A percentile compares a stretch with the other conserved stretches of the same genome.
Evolutionary conservation across 2,888 invertebrate species (phyloP).

Genomic region (Nomada lathburiana): DNA sequence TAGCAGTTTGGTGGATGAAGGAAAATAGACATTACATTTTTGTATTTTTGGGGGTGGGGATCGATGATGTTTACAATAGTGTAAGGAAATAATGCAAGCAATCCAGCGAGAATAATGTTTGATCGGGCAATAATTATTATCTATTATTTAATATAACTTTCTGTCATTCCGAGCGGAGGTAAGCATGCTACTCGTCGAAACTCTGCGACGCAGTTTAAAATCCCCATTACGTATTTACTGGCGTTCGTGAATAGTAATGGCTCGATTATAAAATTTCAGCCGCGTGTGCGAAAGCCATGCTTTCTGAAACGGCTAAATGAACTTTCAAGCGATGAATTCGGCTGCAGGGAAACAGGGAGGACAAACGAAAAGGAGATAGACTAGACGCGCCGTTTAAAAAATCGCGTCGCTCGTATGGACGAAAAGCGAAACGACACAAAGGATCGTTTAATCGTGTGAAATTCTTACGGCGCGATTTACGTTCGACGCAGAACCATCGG

Average conservation of each 20-base stretch:
- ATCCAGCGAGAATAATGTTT: no score
- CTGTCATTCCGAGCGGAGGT: not conserved
- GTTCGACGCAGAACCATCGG: slow-evolving; percentile 31
- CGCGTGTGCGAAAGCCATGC: slow-evolving; percentile 12
- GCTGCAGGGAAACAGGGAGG: not conserved
- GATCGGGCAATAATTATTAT: no score
- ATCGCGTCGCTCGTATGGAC: slow-evolving; percentile 14
- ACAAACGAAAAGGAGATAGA: not conserved
- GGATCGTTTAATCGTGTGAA: slow-evolving; percentile 47
- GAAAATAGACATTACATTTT: no score
- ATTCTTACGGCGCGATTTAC: slow-evolving; percentile 49
- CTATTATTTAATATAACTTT: no score
- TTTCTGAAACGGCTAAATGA: slow-evolving; percentile 51
- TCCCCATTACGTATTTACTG: slow-evolving; percentile 4
- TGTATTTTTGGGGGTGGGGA: no score
- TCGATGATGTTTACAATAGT: no score
- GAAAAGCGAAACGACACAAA: slow-evolving; percentile 45
- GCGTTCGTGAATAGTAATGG: slow-evolving; percentile 27
- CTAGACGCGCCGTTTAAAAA: slow-evolving; percentile 35
- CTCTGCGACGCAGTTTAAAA: slow-evolving; percentile 5
- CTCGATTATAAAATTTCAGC: slow-evolving; percentile 48
- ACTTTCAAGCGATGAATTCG: slow-evolving; percentile 37
- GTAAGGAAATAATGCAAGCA: no score
- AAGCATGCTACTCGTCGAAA: not conserved
- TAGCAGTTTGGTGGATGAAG: no score